Evolutionary conservation across 2,113 vertebrate species (phyloP).

Genomic region (Trinectes maculatus): DNA sequence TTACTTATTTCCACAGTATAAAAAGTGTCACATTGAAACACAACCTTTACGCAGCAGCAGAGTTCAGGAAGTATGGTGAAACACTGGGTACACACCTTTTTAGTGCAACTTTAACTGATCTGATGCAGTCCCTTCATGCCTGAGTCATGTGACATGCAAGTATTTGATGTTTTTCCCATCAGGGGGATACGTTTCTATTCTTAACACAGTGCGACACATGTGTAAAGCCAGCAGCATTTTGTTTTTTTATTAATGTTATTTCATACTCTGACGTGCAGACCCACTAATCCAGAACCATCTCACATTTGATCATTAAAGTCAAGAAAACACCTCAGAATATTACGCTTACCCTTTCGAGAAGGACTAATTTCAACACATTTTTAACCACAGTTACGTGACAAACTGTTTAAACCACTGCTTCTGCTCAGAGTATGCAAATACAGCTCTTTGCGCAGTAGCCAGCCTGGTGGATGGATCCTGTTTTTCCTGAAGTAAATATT

Average conservation of each 20-base stretch:
- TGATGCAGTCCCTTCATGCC: not conserved
- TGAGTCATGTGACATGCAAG: not conserved
- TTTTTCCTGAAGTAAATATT: constrained; percentile 1
- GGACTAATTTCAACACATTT: not conserved
- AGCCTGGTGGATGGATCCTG: not conserved
- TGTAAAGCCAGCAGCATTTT: too few relatives aligned
- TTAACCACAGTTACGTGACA: not conserved
- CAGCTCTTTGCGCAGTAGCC: not conserved
- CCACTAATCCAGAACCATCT: too few relatives aligned
- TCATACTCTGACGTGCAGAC: too few relatives aligned
- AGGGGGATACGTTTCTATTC: not conserved
- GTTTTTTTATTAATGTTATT: not conserved
- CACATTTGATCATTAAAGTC: too few relatives aligned
- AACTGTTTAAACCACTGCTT: not conserved
- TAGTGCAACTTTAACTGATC: too few relatives aligned
- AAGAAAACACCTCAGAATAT: too few relatives aligned
- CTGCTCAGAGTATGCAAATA: not conserved
- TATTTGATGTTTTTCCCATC: not conserved
- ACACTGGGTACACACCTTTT: not conserved
- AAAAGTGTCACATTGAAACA: too few relatives aligned
- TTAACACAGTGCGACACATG: not conserved
- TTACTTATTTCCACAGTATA: too few relatives aligned
- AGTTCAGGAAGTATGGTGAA: not conserved
- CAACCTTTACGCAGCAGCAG: too few relatives aligned
- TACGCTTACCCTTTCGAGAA: too few relatives aligned